Evolutionary conservation across 2,797 vertebrate species (phyloP).

Genomic region (Oophaga sylvatica): DNA sequence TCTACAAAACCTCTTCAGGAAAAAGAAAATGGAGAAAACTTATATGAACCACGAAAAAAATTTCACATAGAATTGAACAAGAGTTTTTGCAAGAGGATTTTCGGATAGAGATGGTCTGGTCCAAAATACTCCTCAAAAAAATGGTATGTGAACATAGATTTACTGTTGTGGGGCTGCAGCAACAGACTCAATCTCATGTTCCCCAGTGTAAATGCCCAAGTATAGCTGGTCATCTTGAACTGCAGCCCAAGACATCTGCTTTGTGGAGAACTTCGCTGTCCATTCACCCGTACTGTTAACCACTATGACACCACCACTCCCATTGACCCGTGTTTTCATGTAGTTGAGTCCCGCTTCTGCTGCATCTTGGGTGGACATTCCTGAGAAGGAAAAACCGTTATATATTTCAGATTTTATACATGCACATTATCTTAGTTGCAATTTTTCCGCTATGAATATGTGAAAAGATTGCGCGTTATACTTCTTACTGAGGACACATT

Average conservation of each 20-base stretch:
- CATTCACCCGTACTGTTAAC: slow-evolving; percentile 83
- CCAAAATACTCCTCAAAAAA: too few relatives aligned
- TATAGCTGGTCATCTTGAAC: slow-evolving; percentile 80
- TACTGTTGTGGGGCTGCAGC: neutral
- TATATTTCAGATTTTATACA: neutral
- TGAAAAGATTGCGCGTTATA: neutral
- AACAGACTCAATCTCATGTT: slow-evolving; percentile 60
- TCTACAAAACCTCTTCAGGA: too few relatives aligned
- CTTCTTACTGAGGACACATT: neutral
- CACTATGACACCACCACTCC: slow-evolving; percentile 85
- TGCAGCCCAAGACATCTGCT: slow-evolving; percentile 90
- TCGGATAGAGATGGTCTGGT: too few relatives aligned
- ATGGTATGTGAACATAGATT: too few relatives aligned
- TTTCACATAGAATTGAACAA: too few relatives aligned
- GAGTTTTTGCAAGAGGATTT: too few relatives aligned
- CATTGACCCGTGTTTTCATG: slow-evolving; percentile 85
- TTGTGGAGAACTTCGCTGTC: slow-evolving; percentile 84
- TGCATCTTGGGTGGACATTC: slow-evolving; percentile 81
- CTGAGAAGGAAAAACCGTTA: slow-evolving; percentile 70
- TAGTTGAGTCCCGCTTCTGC: slow-evolving; percentile 79
- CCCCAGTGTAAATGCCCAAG: slow-evolving; percentile 76
- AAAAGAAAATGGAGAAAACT: too few relatives aligned
- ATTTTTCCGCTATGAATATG: neutral
- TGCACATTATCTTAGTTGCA: neutral
- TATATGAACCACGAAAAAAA: too few relatives aligned